A percentile compares a stretch with the other conserved stretches of the same genome.
phyloP scores from a whole-genome alignment of 1,140 invertebrate genomes.

The Manduca sexta region DNA sequence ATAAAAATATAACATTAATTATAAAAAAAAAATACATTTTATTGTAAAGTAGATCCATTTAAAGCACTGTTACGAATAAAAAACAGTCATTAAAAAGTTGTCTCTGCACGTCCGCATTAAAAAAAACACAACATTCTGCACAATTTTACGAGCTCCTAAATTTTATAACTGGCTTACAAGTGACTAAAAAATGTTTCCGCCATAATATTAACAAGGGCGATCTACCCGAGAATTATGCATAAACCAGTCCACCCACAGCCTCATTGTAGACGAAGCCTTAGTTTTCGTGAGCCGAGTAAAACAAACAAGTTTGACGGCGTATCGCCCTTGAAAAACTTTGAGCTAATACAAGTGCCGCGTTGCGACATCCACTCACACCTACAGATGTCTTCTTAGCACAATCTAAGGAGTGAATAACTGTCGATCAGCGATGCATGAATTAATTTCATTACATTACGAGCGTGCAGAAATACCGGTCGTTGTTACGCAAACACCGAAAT shows the following conservation, averaged over 20 bases:
- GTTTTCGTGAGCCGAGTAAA: slow-evolving; percentile 12
- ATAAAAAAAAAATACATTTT: too few relatives aligned
- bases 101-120: too few relatives aligned
- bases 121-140: too few relatives aligned
- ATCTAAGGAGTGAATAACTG: slow-evolving; percentile 30
- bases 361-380: slow-evolving; percentile 46
- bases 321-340: slow-evolving; percentile 47
- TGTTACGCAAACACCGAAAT: slow-evolving; percentile 47
- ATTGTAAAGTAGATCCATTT: too few relatives aligned
- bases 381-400: slow-evolving; percentile 41
- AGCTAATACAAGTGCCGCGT: slow-evolving; percentile 44
- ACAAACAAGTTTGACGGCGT: slow-evolving; percentile 46
- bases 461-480: slow-evolving; percentile 19
- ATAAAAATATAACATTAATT: too few relatives aligned
- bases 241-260: neutral
- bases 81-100: too few relatives aligned
- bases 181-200: too few relatives aligned
- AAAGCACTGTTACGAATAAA: too few relatives aligned
- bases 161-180: too few relatives aligned
- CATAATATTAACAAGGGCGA: too few relatives aligned
- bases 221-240: neutral
- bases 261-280: slow-evolving; percentile 12
- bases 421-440: slow-evolving; percentile 17
- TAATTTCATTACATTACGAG: slow-evolving; percentile 20
- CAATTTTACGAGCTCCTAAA: too few relatives aligned